Evolutionary conservation across 2,888 invertebrate species (phyloP).

Genomic region (Cynaeus angustus): DNA sequence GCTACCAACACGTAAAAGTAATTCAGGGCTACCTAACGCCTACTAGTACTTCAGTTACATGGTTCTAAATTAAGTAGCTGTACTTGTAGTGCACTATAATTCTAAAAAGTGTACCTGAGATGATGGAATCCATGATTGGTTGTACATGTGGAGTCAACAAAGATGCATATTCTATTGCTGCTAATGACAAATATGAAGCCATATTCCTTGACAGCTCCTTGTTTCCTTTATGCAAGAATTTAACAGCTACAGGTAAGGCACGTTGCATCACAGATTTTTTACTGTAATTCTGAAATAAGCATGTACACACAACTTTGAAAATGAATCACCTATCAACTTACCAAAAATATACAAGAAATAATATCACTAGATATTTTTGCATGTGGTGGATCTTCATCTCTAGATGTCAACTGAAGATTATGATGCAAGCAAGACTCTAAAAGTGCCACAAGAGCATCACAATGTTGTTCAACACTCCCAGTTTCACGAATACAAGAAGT

Average conservation of each 20-base stretch:
- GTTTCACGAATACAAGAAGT: constrained; percentile 94
- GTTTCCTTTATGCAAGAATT: constrained; percentile 93
- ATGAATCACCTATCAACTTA: too few species aligned
- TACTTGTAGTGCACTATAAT: too few species aligned
- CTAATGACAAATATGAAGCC: constrained; percentile 93
- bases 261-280: constrained; percentile 85
- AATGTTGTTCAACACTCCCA: constrained; percentile 89
- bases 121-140: constrained; percentile 92
- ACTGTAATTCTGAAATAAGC: constrained; percentile 77
- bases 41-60: too few species aligned
- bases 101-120: constrained; percentile 79
- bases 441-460: constrained; percentile 86
- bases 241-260: constrained; percentile 92
- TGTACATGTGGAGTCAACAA: constrained; percentile 90
- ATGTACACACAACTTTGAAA: background rate
- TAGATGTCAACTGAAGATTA: constrained; percentile 85
- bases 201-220: constrained; percentile 91
- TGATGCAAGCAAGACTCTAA: constrained; percentile 92
- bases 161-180: constrained; percentile 92
- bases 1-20: too few species aligned
- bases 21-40: too few species aligned
- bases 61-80: too few species aligned
- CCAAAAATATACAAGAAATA: constrained; percentile 94
- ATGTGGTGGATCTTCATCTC: constrained; percentile 94
- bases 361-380: constrained; percentile 97